phyloP scores from a whole-genome alignment of 1,140 invertebrate genomes.

The Zaprionus capensis region DNA sequence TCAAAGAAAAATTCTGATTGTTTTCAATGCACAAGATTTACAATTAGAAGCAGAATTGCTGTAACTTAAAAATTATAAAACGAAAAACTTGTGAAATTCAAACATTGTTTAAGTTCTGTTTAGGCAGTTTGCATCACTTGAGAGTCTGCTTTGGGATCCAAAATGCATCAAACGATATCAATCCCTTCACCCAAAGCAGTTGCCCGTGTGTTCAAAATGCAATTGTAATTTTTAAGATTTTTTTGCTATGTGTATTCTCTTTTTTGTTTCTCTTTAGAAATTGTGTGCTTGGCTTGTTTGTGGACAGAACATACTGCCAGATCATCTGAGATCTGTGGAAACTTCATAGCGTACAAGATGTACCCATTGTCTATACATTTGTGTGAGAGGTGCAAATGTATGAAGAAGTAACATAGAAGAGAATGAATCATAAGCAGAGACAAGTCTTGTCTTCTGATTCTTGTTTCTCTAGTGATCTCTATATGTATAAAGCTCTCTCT shows the following conservation, averaged over 20 bases:
- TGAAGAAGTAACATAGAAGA: slow-evolving; percentile 20
- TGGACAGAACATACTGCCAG: slow-evolving; percentile 69
- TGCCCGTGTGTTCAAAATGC: slow-evolving; percentile 28
- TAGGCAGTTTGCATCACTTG: slow-evolving; percentile 27
- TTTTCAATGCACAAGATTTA: slow-evolving; percentile 84
- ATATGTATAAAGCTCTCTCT: slow-evolving; percentile 74
- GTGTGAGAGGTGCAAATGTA: slow-evolving; percentile 43
- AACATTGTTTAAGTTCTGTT: slow-evolving; percentile 38
- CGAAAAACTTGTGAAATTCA: slow-evolving; percentile 51
- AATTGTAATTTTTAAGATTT: slow-evolving; percentile 79
- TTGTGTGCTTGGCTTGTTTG: slow-evolving; percentile 73
- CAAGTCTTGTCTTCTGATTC: neutral
- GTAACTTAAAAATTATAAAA: slow-evolving; percentile 84
- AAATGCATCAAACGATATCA: neutral
- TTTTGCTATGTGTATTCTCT: slow-evolving; percentile 40
- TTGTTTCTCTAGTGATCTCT: slow-evolving; percentile 11
- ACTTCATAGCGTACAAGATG: slow-evolving; percentile 32
- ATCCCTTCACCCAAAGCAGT: slow-evolving; percentile 1
- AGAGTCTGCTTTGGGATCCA: slow-evolving; percentile 2
- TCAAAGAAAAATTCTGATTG: slow-evolving; percentile 84
- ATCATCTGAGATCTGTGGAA: slow-evolving; percentile 30
- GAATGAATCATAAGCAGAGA: neutral
- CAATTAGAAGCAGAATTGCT: slow-evolving; percentile 84
- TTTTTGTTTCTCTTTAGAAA: slow-evolving; percentile 56
- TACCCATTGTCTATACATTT: slow-evolving; percentile 17